Evolutionary conservation across 1,140 invertebrate species (phyloP), one percentile per base, ranked within the genome.

Genomic region (Eurosta solidaginis): DNA sequence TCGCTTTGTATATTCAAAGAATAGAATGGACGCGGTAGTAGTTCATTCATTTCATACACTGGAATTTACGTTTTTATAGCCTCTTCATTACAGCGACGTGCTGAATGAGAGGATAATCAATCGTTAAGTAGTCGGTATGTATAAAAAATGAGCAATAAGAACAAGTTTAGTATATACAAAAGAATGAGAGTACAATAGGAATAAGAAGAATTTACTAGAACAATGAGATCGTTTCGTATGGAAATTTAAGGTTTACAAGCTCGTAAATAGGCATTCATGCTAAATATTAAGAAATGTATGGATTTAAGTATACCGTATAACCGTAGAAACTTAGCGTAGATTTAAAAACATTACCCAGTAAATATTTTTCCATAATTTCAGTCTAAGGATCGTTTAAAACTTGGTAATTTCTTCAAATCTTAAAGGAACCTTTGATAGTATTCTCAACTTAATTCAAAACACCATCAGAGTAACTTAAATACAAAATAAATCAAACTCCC

Each of bases 41-140:
- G 33, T 20, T 68, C 59, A 42, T 68, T 68, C 59, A 68, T 40
- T 42, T 29, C 59, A 20, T 68, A 33, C 59, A 68, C 59, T 68
- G 59, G 59, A 68, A 68, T 68, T 40, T n/a, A 20, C n/a, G 2
- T 68, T 68, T 68, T 68, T 68, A 68, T 68, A 40, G 59, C 59
- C 10, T 68, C 40, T 68, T 68, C 59, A 68, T 68, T 68, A 68
- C 20, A 29, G 12, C 36, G 20, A 68, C 59, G 59, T 68, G 59
- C 40, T 40, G 33, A 68, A n/a, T 68, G 59, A 40, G 59, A 40
- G 59, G 29, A 40, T 68, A n/a, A 68, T n/a, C 59, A 36, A 40
- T 20, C 33, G 22, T 17, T 22, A n/a, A n/a, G n/a, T n/a, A n/a
- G 59, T 40, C 4, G 54, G 17, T 68, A 36, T n/a, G 59, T 36